These are phyloP conservation scores for Megastigmus dorsalis DNA, from an alignment of 2,888 invertebrate genomes.

Conservation along the genomic window DNA sequence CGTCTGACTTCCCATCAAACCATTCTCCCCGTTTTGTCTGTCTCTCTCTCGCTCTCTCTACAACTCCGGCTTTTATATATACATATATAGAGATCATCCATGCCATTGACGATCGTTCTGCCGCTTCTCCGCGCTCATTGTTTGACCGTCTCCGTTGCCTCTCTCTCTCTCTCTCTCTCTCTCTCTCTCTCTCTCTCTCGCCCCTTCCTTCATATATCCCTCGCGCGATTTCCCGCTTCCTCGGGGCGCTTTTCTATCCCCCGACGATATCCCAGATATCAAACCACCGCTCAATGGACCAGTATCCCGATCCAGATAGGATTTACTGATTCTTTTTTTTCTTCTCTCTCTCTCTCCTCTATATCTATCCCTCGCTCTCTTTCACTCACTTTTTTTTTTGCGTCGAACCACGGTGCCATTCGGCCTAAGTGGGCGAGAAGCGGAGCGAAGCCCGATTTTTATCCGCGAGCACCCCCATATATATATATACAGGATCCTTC, in stretches of 20 bases:
- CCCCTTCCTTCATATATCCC: neutral
- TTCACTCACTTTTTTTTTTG: no score
- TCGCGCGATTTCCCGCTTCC: constrained; percentile 22
- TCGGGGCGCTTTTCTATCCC: no score
- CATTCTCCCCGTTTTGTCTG: neutral
- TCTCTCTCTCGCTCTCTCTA: neutral
- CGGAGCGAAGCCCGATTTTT: constrained; percentile 13
- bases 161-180: neutral
- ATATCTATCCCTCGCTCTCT: constrained; percentile 27
- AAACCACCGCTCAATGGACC: constrained; percentile 61
- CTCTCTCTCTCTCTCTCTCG: neutral
- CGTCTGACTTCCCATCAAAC: no score
- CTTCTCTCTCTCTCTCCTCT: constrained; percentile 32
- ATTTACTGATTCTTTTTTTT: constrained; percentile 66
- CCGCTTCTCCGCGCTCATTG: no score
- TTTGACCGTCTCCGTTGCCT: no score
- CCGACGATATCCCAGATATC: no score
- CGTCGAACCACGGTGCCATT: no score
- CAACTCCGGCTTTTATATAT: no score
- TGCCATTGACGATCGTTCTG: no score
- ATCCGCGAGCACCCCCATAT: constrained; percentile 20
- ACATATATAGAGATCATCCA: no score
- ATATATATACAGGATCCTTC: constrained; percentile 24
- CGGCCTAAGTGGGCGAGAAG: no score
- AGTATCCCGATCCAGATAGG: constrained; percentile 61